These are phyloP conservation scores for Anabacerthia variegaticeps DNA, from an alignment of 2,797 vertebrate genomes.

Conservation along the genomic window DNA sequence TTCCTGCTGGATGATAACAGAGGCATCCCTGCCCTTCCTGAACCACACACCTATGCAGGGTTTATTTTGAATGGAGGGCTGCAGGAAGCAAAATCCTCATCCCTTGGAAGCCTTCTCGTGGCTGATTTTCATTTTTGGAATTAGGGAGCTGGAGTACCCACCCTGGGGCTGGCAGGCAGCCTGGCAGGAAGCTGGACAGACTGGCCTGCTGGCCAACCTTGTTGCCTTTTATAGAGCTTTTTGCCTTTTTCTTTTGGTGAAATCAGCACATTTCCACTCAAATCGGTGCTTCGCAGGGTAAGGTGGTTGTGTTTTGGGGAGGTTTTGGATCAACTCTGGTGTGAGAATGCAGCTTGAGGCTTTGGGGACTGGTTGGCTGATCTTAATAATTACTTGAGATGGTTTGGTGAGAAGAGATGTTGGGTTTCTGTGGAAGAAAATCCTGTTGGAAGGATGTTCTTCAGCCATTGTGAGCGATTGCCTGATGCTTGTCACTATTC, in stretches of 20 bases:
- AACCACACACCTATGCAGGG: not conserved
- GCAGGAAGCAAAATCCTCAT: not conserved
- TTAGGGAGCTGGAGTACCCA: constrained; percentile 20
- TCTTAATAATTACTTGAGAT: not conserved
- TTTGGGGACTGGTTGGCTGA: not conserved
- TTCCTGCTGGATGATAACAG: not conserved
- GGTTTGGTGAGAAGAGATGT: not conserved
- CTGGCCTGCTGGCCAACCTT: constrained; percentile 25
- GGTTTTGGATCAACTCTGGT: not conserved
- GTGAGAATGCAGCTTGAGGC: not conserved
- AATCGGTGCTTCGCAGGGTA: not conserved
- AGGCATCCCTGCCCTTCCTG: not conserved
- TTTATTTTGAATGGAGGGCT: not conserved
- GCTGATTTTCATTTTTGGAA: not conserved
- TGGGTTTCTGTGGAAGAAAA: not conserved
- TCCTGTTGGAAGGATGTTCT: not conserved
- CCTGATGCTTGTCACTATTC: not conserved
- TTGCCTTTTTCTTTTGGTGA: not conserved
- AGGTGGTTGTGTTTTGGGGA: not conserved
- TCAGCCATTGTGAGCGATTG: not conserved
- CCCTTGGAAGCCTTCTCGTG: not conserved
- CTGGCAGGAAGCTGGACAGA: constrained; percentile 68
- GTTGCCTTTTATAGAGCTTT: constrained; percentile 51
- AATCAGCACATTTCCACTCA: not conserved
- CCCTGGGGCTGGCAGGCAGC: constrained; percentile 62